Percentiles rank a stretch among this genome's conserved stretches.
phyloP scores from a whole-genome alignment of 2,888 invertebrate genomes.

The Furcula furcula region DNA sequence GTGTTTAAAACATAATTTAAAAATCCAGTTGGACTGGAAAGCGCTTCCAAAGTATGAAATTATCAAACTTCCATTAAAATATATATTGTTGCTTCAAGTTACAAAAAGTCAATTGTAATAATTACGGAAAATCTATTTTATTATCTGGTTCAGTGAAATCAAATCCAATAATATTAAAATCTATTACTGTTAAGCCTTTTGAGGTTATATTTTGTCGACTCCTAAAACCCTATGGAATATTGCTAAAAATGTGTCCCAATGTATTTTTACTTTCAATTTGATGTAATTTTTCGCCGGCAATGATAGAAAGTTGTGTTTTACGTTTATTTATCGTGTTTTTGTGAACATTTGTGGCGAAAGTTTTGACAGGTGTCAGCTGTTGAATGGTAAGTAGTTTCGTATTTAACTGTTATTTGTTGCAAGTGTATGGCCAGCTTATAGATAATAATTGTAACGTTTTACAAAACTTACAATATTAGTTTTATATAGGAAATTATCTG shows the following conservation, averaged over 20 bases:
- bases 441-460: slow-evolving; percentile 2
- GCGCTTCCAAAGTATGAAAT: too few species aligned
- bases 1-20: too few species aligned
- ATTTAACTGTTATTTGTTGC: slow-evolving; percentile 29
- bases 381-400: slow-evolving; percentile 41
- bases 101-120: too few species aligned
- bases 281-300: slow-evolving; percentile 29
- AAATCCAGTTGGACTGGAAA: too few species aligned
- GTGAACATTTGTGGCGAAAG: slow-evolving; percentile 75
- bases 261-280: slow-evolving; percentile 39
- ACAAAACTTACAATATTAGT: slow-evolving; percentile 2
- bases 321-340: slow-evolving; percentile 52
- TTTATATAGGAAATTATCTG: too few species aligned
- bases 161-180: slow-evolving; percentile 12
- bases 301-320: slow-evolving; percentile 39
- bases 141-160: slow-evolving; percentile 1
- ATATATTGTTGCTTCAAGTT: too few species aligned
- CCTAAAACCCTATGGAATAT: slow-evolving; percentile 63
- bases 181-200: slow-evolving; percentile 28
- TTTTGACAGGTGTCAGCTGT: slow-evolving; percentile 77
- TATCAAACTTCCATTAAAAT: too few species aligned
- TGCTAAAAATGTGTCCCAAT: slow-evolving; percentile 54
- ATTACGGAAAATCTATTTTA: neutral
- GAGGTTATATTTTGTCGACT: slow-evolving; percentile 61
- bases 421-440: slow-evolving; percentile 2